phyloP scores from a whole-genome alignment of 2,888 invertebrate genomes.

The Andrena fulva region DNA sequence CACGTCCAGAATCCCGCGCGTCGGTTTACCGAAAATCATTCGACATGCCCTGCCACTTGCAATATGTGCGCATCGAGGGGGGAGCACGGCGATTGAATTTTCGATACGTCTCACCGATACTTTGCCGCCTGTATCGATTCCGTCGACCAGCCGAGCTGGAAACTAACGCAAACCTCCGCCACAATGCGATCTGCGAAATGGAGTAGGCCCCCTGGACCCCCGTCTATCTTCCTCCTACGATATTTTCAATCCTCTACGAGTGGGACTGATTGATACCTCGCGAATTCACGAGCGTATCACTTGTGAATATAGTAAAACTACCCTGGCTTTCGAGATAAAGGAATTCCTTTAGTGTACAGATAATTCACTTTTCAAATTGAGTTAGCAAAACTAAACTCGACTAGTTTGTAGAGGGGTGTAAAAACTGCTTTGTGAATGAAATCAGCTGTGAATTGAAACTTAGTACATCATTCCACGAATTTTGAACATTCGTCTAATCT shows the following conservation, averaged over 20 bases:
- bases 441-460: too few relatives aligned
- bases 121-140: conserved; percentile 14
- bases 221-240: neutral
- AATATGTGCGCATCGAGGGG: conserved; percentile 28
- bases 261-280: neutral
- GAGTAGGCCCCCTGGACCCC: neutral
- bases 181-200: conserved; percentile 39
- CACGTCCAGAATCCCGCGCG: conserved; percentile 39
- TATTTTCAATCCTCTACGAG: neutral
- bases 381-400: too few relatives aligned
- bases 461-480: too few relatives aligned
- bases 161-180: conserved; percentile 6
- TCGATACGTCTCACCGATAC: conserved; percentile 23
- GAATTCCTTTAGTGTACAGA: too few relatives aligned
- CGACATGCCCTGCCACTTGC: conserved; percentile 50
- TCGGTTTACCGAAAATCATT: conserved; percentile 42
- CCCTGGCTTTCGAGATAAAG: too few relatives aligned
- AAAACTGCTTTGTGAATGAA: too few relatives aligned
- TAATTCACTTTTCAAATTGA: too few relatives aligned
- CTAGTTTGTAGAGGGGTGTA: too few relatives aligned
- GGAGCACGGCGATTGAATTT: conserved; percentile 39
- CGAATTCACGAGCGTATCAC: too few relatives aligned
- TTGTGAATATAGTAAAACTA: too few relatives aligned
- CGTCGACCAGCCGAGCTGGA: neutral
- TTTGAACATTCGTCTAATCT: too few relatives aligned